Base-by-base conservation (phyloP, 2,888 invertebrate genomes). In the Ferdinandea cuprea region DNA sequence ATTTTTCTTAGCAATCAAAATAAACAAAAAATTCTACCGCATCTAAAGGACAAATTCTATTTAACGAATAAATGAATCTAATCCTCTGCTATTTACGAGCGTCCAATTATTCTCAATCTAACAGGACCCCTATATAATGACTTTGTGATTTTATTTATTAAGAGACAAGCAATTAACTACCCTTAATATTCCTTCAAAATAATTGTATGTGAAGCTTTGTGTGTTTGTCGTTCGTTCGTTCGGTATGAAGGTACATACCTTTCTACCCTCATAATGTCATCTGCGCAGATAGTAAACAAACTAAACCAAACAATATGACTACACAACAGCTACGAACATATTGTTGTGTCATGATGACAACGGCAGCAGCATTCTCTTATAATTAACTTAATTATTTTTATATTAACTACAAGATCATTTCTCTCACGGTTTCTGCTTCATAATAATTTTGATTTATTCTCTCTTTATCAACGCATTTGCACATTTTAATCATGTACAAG, bases 301-400 rank as follows among this genome's bases (percentile, higher is more conserved):
- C 35, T 3, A 61, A 28, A 25, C 5, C n/a, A n/a, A 28, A 63
- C 8, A 48, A 37, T 11, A 58, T n/a, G 15, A 46, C 13, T 40
- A 40, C 35, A n/a, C n/a, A n/a, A n/a, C n/a, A n/a, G n/a, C n/a
- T n/a, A n/a, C n/a, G n/a, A 44, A 44, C 66, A 66, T 17, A 74
- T 74, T 66, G 50, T 59, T 37, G 9, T 50, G 11, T 1, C 15
- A 56, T 17, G 15, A 37, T 46, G 46, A 58, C 63, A 17, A 54
- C 25, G 52, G 54, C 63, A 74, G 74, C 80, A 80, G 69, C 80
- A 80, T 37, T 63, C 52, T 25, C 21, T 56, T 54, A n/a, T 76
- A 78, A 78, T 83, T 78, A 72, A 83, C 78, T 83, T 30, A 78
- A 83, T 83, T 83, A 83, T 83, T 78, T 83, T 73, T 73, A 78